These are phyloP conservation scores for Synanthedon andrenaeformis DNA, from an alignment of 2,888 invertebrate genomes.

Conservation along the genomic window DNA sequence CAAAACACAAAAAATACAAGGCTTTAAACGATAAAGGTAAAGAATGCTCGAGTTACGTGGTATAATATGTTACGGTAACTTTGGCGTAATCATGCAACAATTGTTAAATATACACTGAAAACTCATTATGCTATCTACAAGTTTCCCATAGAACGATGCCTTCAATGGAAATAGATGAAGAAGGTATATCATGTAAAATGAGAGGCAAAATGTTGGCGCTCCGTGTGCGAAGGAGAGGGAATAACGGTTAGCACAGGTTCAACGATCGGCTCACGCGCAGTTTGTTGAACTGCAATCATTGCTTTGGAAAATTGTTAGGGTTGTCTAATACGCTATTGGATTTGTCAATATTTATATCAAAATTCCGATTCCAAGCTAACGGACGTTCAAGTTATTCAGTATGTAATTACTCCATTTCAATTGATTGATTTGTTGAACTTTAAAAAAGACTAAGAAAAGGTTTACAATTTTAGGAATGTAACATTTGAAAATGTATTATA, in stretches of 20 bases:
- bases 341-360: neutral
- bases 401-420: neutral
- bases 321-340: slow-evolving; percentile 12
- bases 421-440: no score
- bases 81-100: neutral
- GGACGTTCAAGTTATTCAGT: neutral
- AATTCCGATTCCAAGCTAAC: neutral
- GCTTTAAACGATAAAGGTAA: slow-evolving; percentile 5
- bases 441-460: no score
- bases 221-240: slow-evolving; percentile 35
- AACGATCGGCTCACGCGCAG: slow-evolving; percentile 65
- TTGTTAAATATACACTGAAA: slow-evolving; percentile 22
- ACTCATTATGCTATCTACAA: slow-evolving; percentile 10
- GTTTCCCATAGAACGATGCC: slow-evolving; percentile 34
- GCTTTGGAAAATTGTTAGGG: slow-evolving; percentile 64
- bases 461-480: no score
- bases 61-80: neutral
- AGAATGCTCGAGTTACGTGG: slow-evolving; percentile 8
- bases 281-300: slow-evolving; percentile 68
- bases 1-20: no score
- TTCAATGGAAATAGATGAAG: slow-evolving; percentile 38
- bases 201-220: slow-evolving; percentile 19
- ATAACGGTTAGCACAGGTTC: slow-evolving; percentile 58
- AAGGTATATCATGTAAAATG: slow-evolving; percentile 38
- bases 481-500: no score